Conservation (phyloP, 2,113 vertebrate species). For the Tichodroma muraria region DNA sequence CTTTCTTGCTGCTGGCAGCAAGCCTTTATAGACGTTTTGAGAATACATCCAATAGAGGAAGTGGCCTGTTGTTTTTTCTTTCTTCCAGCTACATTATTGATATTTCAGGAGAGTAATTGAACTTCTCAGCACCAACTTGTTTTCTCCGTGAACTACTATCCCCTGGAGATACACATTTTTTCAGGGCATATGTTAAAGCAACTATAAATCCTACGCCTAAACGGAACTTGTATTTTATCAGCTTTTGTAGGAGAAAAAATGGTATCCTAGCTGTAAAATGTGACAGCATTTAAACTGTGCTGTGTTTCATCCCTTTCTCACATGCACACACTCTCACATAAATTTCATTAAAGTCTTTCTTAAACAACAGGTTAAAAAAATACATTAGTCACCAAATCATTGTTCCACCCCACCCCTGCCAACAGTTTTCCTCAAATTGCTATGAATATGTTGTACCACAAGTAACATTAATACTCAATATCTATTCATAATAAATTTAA, state of each 20-base stretch:
- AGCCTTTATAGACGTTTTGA: constrained; percentile 76
- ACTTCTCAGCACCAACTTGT: constrained; percentile 67
- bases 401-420: not conserved
- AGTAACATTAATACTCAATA: not conserved
- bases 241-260: constrained; percentile 36
- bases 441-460: not conserved
- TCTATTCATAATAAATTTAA: not conserved
- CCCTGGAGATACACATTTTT: constrained; percentile 59
- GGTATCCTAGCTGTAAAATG: constrained; percentile 15
- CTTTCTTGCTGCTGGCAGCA: constrained; percentile 70
- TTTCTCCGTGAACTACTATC: constrained; percentile 67
- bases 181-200: constrained; percentile 57
- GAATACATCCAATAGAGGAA: constrained; percentile 82
- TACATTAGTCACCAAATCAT: not conserved
- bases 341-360: not conserved
- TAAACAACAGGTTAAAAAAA: not conserved
- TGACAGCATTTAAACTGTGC: constrained; percentile 14
- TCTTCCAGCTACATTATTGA: constrained; percentile 78
- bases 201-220: constrained; percentile 61
- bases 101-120: constrained; percentile 73
- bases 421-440: constrained; percentile 1
- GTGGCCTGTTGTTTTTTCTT: constrained; percentile 73
- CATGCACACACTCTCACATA: not conserved
- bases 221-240: constrained; percentile 52
- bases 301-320: not conserved